phyloP scores from a whole-genome alignment of 1,140 invertebrate species.

The Brachionus asplanchnoidis region DNA sequence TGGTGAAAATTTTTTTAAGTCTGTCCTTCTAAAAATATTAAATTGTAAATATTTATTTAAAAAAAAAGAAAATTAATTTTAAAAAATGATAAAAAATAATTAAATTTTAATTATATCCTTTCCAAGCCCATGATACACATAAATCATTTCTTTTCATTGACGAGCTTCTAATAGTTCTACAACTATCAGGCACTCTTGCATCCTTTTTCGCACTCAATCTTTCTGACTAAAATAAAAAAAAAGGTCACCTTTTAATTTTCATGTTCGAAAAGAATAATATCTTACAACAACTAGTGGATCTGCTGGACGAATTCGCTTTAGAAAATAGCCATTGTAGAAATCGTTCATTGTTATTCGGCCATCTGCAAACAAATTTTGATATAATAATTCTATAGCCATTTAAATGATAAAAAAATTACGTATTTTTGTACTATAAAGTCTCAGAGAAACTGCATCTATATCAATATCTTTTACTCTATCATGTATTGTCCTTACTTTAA shows the following conservation, averaged over 20 bases:
- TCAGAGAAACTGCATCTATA: neutral
- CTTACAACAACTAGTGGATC: neutral
- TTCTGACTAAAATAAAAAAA: neutral
- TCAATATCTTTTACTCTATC: neutral
- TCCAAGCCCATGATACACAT: neutral
- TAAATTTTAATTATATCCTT: neutral
- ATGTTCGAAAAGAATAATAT: neutral
- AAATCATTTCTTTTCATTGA: neutral
- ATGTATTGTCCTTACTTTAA: neutral
- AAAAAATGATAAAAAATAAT: too few relatives aligned
- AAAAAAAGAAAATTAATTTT: too few relatives aligned
- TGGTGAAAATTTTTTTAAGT: too few relatives aligned
- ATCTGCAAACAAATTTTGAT: neutral
- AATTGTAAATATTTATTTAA: too few relatives aligned
- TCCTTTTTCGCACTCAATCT: constrained; percentile 12
- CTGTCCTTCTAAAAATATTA: too few relatives aligned
- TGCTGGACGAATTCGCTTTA: neutral
- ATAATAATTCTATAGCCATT: neutral
- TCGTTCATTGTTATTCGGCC: neutral
- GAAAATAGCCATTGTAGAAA: neutral
- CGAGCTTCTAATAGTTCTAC: constrained; percentile 8
- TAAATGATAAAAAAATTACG: neutral
- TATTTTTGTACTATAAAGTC: neutral
- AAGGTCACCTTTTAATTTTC: neutral
- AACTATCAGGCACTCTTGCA: neutral